Evolutionary conservation across 2,888 invertebrate genomes (phyloP), one percentile per base, ranked within the genome.

Genomic region (Ochropleura plecta): DNA sequence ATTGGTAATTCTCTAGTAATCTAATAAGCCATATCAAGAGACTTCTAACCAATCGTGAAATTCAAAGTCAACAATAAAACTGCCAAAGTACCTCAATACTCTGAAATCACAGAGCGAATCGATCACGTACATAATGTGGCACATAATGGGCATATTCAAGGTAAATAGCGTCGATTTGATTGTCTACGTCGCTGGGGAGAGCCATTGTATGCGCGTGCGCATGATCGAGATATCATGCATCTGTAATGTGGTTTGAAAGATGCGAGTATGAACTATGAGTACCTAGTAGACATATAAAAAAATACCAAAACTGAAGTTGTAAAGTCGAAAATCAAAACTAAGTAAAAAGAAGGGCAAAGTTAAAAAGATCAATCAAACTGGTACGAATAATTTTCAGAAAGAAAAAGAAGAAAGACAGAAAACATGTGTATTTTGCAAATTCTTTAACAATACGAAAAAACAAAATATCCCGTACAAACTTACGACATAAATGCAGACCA

Each of bases 111-210:
- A 81, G 82, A 82, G 83, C 84, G 79, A 86, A 86, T 88, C 86
- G 83, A 88, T 92, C 92, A 92, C 92, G 92, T 92, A 87, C 79
- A 82, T 83, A 85, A 83, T 82, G 76, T 73, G 76, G 75, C 64
- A 82, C 86, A 88, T 90, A 91, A 90, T 89, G 81, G 88, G 81
- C 51, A 66, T 55, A 77, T 81, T 87, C 91, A 92, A 92, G 92
- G 92, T 88, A 89, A 91, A 86, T 84, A 78, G 73, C 80, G 78
- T 73, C 74, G 75, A 80, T 82, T 77, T 75, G 84, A 88, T 90
- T 89, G 90, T 90, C 84, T 79, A 73, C 72, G 74, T 79, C 82
- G 82, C 90, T 83, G 70, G 90, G 89, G 88, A 78, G 85, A 77
- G 85, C 86, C 86, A 87, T 88, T 86, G 82, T 77, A 59, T 78